These are phyloP conservation scores for Capitulum mitella DNA, from an alignment of 2,888 invertebrate species.

Conservation along the genomic window DNA sequence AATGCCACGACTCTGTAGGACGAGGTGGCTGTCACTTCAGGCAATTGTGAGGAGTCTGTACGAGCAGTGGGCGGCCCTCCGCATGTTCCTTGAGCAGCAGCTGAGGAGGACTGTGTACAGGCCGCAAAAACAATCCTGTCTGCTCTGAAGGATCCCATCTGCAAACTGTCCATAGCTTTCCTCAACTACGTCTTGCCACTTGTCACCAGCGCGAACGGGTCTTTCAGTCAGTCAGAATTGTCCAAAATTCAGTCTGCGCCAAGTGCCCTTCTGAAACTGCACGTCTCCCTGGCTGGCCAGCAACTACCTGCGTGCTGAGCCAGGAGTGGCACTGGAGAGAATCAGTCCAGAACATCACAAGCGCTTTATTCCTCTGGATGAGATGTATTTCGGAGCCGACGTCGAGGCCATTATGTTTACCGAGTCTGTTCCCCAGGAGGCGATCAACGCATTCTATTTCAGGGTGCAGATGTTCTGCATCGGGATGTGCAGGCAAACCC, in stretches of 20 bases:
- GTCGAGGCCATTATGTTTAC: not conserved
- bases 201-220: not conserved
- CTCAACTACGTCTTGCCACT: slow-evolving; percentile 4
- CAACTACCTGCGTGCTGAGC: not conserved
- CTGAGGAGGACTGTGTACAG: not conserved
- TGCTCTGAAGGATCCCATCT: no score
- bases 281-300: no score
- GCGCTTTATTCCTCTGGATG: not conserved
- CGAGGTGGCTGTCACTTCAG: no score
- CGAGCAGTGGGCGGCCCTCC: not conserved
- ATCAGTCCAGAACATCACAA: not conserved
- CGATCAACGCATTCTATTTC: not conserved
- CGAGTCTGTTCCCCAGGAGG: not conserved
- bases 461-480: no score
- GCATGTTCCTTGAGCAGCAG: not conserved
- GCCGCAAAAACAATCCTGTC: not conserved
- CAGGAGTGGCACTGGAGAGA: not conserved
- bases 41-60: no score
- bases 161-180: not conserved
- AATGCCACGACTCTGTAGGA: no score
- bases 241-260: not conserved
- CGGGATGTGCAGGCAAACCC: no score
- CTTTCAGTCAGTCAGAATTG: not conserved
- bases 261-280: not conserved
- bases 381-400: not conserved